phyloP scores from a whole-genome alignment of 1,140 invertebrate species.

The Drosophila ficusphila region DNA sequence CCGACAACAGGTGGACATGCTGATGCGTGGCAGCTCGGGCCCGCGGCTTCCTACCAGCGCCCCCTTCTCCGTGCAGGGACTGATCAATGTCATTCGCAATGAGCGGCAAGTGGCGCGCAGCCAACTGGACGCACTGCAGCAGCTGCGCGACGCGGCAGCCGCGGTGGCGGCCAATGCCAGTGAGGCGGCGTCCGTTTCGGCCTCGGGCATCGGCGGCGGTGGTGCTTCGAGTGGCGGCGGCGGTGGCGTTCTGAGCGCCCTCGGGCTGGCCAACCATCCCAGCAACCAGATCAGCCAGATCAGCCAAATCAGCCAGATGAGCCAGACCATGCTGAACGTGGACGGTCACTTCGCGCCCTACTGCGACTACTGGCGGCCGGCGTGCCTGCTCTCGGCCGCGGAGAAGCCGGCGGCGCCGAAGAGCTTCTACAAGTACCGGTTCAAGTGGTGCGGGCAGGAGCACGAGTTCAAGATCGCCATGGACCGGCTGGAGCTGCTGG shows the following conservation, averaged over 20 bases:
- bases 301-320: slow-evolving; percentile 41
- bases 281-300: slow-evolving; percentile 43
- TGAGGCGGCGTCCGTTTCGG: background rate
- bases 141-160: slow-evolving; percentile 48
- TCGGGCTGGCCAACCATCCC: slow-evolving; percentile 17
- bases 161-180: slow-evolving; percentile 23
- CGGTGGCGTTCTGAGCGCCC: slow-evolving; percentile 22
- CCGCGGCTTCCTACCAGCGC: slow-evolving; percentile 3
- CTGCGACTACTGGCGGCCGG: slow-evolving; percentile 78
- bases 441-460: slow-evolving; percentile 86
- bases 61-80: slow-evolving; percentile 60
- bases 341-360: slow-evolving; percentile 75
- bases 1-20: slow-evolving; percentile 48
- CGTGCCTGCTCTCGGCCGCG: slow-evolving; percentile 66
- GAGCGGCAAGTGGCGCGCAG: slow-evolving; percentile 53
- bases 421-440: slow-evolving; percentile 94
- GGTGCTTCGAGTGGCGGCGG: background rate
- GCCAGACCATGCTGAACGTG: slow-evolving; percentile 72
- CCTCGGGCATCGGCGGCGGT: background rate
- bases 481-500: slow-evolving; percentile 95
- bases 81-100: slow-evolving; percentile 70
- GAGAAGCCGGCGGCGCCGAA: slow-evolving; percentile 86
- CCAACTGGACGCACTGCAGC: slow-evolving; percentile 57
- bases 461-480: slow-evolving; percentile 91
- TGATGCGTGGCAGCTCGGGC: slow-evolving; percentile 32